Conservation (phyloP, 2,113 vertebrate genomes). For the Oreotrochilus melanogaster region DNA sequence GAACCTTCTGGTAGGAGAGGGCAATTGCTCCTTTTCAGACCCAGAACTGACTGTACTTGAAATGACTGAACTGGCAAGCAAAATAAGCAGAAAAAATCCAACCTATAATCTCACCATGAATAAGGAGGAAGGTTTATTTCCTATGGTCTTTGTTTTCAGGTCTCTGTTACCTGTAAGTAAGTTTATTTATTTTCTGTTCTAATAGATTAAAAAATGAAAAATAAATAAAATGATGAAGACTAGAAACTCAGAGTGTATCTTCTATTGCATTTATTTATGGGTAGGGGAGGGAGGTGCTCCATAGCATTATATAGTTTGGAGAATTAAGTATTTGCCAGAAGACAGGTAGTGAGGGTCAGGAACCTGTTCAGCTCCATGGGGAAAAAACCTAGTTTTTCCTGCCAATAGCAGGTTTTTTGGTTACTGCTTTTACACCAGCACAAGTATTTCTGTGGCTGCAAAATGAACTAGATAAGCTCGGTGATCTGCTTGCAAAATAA, state of each 20-base stretch:
- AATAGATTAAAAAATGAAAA: too few relatives aligned
- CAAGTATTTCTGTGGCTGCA: background rate
- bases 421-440: background rate
- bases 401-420: background rate
- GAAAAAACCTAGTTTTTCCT: background rate
- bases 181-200: too few relatives aligned
- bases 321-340: background rate
- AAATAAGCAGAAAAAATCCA: background rate
- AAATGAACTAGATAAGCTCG: slow-evolving; percentile 16
- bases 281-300: background rate
- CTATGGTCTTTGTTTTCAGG: background rate
- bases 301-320: background rate
- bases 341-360: background rate
- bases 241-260: background rate
- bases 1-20: background rate
- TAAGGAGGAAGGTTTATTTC: background rate
- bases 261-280: background rate
- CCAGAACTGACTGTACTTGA: background rate
- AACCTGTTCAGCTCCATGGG: fast-evolving
- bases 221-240: background rate
- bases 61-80: background rate
- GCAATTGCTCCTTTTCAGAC: background rate
- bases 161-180: background rate
- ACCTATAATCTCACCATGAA: background rate
- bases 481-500: slow-evolving; percentile 39